A percentile compares a stretch with the other conserved stretches of the same genome.
Conservation (phyloP, 2,113 vertebrate species). For the Hippopotamus amphibius region DNA sequence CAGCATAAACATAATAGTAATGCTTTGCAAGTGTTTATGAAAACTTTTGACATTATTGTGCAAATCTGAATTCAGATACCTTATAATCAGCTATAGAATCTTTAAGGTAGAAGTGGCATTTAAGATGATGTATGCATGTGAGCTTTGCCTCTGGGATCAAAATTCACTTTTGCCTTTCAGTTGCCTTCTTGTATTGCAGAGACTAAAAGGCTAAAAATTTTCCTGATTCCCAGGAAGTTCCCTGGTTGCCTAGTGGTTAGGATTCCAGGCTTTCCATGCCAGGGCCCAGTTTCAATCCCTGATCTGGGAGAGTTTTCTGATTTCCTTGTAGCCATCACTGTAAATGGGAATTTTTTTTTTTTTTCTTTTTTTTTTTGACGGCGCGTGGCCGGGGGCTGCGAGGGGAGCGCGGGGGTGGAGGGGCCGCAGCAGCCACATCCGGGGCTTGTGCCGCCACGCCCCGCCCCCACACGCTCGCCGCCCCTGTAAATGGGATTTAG, state of each 20-base stretch:
- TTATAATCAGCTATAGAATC: background rate
- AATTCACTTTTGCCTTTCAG: background rate
- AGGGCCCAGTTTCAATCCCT: background rate
- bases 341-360: background rate
- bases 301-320: background rate
- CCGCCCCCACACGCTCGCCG: conserved; percentile 67
- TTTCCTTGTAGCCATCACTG: background rate
- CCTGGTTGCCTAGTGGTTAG: background rate
- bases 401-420: conserved; percentile 63
- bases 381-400: background rate
- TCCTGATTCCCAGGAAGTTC: background rate
- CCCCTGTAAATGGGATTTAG: background rate
- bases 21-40: conserved; percentile 3
- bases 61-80: conserved; percentile 31
- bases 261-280: background rate
- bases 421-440: conserved; percentile 75
- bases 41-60: background rate
- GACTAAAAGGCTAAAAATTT: background rate
- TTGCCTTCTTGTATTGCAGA: background rate
- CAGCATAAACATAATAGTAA: background rate
- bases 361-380: background rate
- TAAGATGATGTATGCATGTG: background rate
- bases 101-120: background rate
- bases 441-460: conserved; percentile 63
- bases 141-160: background rate